Base-by-base conservation (phyloP, 2,797 vertebrate species). In the Gastrophryne carolinensis region DNA sequence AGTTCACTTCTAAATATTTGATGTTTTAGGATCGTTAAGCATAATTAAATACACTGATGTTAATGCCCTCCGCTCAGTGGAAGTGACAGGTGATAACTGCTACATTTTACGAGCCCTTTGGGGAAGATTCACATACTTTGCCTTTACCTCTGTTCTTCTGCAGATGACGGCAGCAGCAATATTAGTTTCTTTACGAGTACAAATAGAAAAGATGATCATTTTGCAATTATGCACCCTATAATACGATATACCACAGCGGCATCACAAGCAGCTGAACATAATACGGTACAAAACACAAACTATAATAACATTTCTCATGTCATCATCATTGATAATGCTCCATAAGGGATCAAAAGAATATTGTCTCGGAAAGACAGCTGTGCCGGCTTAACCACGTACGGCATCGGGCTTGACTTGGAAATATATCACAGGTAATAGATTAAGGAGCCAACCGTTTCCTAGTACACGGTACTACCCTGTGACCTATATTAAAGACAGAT, bases 31-130 rank as follows among this genome's bases (percentile, higher is more conserved):
- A 78, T 78, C 75, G 68, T 78, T 78, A 78, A 78, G 75, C 61
- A 72, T 78, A 78, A 78, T 78, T 78, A 78, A 78, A 78, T 78
- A 78, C 67, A 78, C 57, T 78, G 75, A 78, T 78, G 75, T 78
- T 78, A 78, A 78, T 72, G 61, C 75, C 60, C 60, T 78, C 75
- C 75, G 61, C 68, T 78, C 75, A 78, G 56, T 78, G 75, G 61
- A 78, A 78, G 68, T 78, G 75, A 78, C 75, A 72, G 68, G 68
- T 68, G 68, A 78, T 78, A 78, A 78, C 67, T 78, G 67, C 67
- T 50, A 30, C 68, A 52, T 78, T 72, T 78, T 78, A 78, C 72
- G 75, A 72, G 75, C 57, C 75, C 67, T 39, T 24, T 44, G 68
- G 68, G 71, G 67, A 44, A 72, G 75, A 71, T 57, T 78, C 61